Conservation (phyloP, 2,888 invertebrate genomes). For the Cryptus armator region DNA sequence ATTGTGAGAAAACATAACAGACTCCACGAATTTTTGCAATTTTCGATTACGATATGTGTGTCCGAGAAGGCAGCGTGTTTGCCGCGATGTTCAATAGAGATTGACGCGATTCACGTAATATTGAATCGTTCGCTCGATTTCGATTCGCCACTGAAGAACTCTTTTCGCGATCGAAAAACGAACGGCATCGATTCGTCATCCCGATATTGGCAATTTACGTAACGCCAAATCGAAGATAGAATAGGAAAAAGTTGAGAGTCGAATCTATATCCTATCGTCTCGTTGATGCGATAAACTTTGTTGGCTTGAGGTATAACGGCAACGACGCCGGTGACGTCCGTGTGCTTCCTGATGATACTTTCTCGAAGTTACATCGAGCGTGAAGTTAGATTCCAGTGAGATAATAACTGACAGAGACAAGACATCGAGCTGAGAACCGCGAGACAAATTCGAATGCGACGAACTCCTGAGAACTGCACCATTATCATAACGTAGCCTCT, state of each 20-base stretch:
- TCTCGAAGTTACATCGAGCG: conserved; percentile 38
- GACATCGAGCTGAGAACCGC: not conserved
- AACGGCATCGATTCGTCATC: conserved; percentile 35
- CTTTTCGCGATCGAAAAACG: not conserved
- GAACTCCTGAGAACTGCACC: not conserved
- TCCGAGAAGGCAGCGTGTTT: conserved; percentile 33
- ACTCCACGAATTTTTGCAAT: conserved; percentile 15
- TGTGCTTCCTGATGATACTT: conserved; percentile 13
- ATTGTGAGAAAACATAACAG: conserved; percentile 4
- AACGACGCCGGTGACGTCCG: conserved; percentile 9
- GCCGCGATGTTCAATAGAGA: conserved; percentile 36
- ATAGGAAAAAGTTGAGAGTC: not conserved
- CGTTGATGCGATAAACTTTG: conserved; percentile 34
- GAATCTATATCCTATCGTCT: conserved; percentile 34
- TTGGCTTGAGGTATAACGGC: not conserved
- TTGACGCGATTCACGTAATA: conserved; percentile 37
- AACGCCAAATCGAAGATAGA: conserved; percentile 27
- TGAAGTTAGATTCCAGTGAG: conserved; percentile 47
- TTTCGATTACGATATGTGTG: conserved; percentile 25
- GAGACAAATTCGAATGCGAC: conserved; percentile 2
- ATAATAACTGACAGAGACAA: conserved; percentile 2
- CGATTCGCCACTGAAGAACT: not conserved
- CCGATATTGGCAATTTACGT: conserved; percentile 61
- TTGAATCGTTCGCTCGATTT: conserved; percentile 19
- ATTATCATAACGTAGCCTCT: no score